Evolutionary conservation across 1,140 invertebrate species (phyloP).

Genomic region (Venustaconcha ellipsiformis): DNA sequence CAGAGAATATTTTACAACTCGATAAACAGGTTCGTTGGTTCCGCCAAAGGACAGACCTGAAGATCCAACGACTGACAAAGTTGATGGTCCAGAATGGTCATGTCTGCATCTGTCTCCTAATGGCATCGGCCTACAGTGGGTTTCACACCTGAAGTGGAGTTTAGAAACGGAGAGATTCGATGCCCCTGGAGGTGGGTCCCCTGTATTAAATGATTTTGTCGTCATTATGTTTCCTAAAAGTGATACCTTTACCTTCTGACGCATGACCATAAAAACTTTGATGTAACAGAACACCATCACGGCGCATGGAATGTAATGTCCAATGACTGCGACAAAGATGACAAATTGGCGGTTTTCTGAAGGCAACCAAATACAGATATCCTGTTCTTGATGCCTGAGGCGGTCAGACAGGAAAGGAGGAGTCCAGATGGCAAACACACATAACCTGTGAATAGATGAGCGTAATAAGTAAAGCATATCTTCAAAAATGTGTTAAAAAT

Average conservation of each 20-base stretch:
- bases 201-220: too few relatives aligned
- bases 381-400: conserved; percentile 19
- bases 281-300: conserved; percentile 30
- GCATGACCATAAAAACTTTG: conserved; percentile 27
- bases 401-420: conserved; percentile 33
- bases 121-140: too few relatives aligned
- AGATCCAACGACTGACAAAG: too few relatives aligned
- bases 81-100: too few relatives aligned
- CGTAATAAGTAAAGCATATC: not conserved
- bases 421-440: conserved; percentile 30
- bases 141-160: too few relatives aligned
- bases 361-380: conserved; percentile 37
- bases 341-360: conserved; percentile 32
- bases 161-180: too few relatives aligned
- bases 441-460: conserved; percentile 2
- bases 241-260: not conserved
- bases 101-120: too few relatives aligned
- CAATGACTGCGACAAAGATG: conserved; percentile 31
- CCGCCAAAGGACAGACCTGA: too few relatives aligned
- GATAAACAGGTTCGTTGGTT: too few relatives aligned
- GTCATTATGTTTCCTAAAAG: too few relatives aligned
- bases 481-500: not conserved
- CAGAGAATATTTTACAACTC: too few relatives aligned
- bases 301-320: conserved; percentile 30
- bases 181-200: too few relatives aligned